A percentile compares a stretch with the other conserved stretches of the same genome.
phyloP scores from a whole-genome alignment of 1,140 invertebrate genomes.

The Tetraneura akinire region DNA sequence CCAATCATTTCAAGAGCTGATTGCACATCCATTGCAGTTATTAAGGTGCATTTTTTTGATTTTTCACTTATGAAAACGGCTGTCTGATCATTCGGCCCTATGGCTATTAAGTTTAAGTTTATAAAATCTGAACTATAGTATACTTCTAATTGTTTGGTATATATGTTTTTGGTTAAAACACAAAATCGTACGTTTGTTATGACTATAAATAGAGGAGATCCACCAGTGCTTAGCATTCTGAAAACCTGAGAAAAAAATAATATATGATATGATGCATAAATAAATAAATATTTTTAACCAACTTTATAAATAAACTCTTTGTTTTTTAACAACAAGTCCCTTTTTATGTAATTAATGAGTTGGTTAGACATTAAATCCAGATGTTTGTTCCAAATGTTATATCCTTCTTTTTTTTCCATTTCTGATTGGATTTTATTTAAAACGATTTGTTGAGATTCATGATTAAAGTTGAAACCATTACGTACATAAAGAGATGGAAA shows the following conservation, averaged over 20 bases:
- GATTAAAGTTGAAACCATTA: neutral
- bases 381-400: neutral
- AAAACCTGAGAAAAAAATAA: slow-evolving; percentile 29
- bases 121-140: slow-evolving; percentile 29
- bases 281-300: neutral
- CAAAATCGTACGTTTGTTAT: slow-evolving; percentile 35
- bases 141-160: slow-evolving; percentile 27
- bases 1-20: slow-evolving; percentile 36
- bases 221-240: slow-evolving; percentile 39
- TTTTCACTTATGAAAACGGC: slow-evolving; percentile 41
- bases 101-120: slow-evolving; percentile 9
- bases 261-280: neutral
- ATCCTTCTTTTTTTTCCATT: neutral
- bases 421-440: neutral
- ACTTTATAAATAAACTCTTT: slow-evolving; percentile 42
- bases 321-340: slow-evolving; percentile 4
- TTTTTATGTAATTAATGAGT: slow-evolving; percentile 3
- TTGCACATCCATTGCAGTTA: slow-evolving; percentile 33
- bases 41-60: slow-evolving; percentile 42
- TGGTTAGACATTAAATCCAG: neutral
- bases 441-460: neutral
- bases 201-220: slow-evolving; percentile 31
- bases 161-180: slow-evolving; percentile 34
- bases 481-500: slow-evolving; percentile 5
- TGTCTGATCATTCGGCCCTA: slow-evolving; percentile 32